Evolutionary conservation across 1,140 invertebrate genomes (phyloP).

Genomic region (Diachasma alloeum): DNA sequence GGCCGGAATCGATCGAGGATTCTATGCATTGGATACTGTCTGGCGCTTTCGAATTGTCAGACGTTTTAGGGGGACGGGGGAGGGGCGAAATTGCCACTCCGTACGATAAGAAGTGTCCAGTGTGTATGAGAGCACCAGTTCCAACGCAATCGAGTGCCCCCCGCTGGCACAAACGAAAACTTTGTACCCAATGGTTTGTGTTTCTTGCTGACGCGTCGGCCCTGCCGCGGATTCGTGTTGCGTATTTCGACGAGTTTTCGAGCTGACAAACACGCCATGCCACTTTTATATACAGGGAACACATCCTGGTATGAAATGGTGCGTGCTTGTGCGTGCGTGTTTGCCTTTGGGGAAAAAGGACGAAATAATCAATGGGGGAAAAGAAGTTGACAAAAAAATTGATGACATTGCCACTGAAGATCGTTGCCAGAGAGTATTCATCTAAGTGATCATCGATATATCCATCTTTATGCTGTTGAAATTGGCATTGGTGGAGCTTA

Average conservation of each 20-base stretch:
- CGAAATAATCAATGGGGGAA: background rate
- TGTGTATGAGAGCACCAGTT: background rate
- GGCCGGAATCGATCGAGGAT: background rate
- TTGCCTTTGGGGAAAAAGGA: background rate
- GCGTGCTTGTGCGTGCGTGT: constrained; percentile 38
- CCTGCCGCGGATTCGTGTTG: constrained; percentile 5
- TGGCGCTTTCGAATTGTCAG: background rate
- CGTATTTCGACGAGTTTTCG: constrained; percentile 12
- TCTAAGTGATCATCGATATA: background rate
- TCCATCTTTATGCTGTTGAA: too few relatives aligned
- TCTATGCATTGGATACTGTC: background rate
- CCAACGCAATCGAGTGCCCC: background rate
- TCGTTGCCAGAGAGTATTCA: background rate
- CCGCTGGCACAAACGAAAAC: background rate
- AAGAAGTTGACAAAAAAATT: constrained; percentile 45
- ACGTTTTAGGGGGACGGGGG: background rate
- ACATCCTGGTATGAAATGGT: background rate
- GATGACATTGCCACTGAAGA: constrained; percentile 47
- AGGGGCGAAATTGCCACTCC: constrained; percentile 9
- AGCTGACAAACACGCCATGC: constrained; percentile 11
- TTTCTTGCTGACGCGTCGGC: background rate
- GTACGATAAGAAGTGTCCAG: background rate
- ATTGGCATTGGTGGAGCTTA: too few relatives aligned
- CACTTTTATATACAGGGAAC: background rate
- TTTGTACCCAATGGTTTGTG: background rate